Percentiles rank a stretch among this genome's conserved stretches.
These are phyloP conservation scores for Cossypha dichroa DNA, from an alignment of 2,797 vertebrate genomes.

Conservation along the genomic window DNA sequence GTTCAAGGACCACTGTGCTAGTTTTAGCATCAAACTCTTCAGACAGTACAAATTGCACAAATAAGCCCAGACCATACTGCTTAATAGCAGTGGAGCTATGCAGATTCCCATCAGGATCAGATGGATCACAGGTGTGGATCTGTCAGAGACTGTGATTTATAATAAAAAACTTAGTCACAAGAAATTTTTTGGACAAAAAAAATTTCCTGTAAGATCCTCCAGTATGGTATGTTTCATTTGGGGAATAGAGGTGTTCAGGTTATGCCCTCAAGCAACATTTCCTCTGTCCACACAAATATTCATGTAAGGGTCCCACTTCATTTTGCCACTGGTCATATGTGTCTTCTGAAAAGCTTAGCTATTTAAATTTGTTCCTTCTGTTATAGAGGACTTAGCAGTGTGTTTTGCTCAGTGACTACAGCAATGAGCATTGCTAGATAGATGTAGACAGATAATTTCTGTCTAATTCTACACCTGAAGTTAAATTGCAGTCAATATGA, in stretches of 20 bases:
- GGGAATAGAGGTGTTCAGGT: neutral
- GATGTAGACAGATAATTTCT: neutral
- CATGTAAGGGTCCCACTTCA: neutral
- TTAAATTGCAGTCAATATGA: constrained; percentile 45
- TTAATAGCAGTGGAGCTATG: neutral
- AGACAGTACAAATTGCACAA: neutral
- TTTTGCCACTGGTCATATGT: neutral
- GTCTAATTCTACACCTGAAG: constrained; percentile 47
- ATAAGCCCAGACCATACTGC: too few relatives aligned
- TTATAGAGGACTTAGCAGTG: neutral
- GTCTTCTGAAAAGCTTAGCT: neutral
- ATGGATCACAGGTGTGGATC: neutral
- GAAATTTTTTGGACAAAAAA: neutral
- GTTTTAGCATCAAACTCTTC: neutral
- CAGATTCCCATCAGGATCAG: neutral
- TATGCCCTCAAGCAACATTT: neutral
- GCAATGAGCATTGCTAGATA: neutral
- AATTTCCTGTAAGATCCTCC: neutral
- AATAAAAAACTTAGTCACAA: neutral
- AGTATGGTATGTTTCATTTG: neutral
- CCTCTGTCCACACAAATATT: neutral
- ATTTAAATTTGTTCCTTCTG: neutral
- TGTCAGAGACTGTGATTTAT: neutral
- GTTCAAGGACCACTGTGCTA: neutral
- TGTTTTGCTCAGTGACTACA: neutral